Evolutionary conservation across 2,113 vertebrate genomes (phyloP).

Genomic region (Romanogobio albipinnatus): DNA sequence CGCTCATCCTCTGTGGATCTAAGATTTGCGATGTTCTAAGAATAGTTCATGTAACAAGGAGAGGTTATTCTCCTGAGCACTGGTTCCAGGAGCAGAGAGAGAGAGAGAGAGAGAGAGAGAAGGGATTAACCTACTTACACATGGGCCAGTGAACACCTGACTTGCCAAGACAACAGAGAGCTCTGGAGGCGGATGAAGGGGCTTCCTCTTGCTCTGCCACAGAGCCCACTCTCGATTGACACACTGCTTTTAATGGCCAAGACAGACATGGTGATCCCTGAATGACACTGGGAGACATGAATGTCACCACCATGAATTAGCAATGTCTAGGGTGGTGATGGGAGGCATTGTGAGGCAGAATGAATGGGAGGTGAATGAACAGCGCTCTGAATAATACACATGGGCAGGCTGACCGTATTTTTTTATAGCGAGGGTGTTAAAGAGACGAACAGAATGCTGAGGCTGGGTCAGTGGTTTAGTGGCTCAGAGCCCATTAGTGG

Average conservation of each 20-base stretch:
- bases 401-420: not conserved
- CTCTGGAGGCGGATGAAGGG: constrained; percentile 36
- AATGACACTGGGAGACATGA: constrained; percentile 26
- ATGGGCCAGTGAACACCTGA: constrained; percentile 57
- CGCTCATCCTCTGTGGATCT: constrained; percentile 44
- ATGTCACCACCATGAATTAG: constrained; percentile 35
- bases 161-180: constrained; percentile 43
- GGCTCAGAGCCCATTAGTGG: constrained; percentile 24
- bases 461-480: no score
- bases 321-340: constrained; percentile 29
- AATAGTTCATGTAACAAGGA: constrained; percentile 60
- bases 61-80: constrained; percentile 54
- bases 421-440: constrained; percentile 4
- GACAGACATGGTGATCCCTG: not conserved
- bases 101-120: constrained; percentile 37
- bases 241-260: not conserved
- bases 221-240: constrained; percentile 8
- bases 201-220: constrained; percentile 22
- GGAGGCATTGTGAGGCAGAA: constrained; percentile 27
- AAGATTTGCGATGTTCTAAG: constrained; percentile 59
- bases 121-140: constrained; percentile 65
- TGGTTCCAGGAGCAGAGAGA: constrained; percentile 41
- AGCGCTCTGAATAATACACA: constrained; percentile 17
- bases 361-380: constrained; percentile 17
- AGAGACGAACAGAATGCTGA: not conserved